Evolutionary conservation across 1,140 invertebrate species (phyloP).

Genomic region (Eriocheir sinensis): DNA sequence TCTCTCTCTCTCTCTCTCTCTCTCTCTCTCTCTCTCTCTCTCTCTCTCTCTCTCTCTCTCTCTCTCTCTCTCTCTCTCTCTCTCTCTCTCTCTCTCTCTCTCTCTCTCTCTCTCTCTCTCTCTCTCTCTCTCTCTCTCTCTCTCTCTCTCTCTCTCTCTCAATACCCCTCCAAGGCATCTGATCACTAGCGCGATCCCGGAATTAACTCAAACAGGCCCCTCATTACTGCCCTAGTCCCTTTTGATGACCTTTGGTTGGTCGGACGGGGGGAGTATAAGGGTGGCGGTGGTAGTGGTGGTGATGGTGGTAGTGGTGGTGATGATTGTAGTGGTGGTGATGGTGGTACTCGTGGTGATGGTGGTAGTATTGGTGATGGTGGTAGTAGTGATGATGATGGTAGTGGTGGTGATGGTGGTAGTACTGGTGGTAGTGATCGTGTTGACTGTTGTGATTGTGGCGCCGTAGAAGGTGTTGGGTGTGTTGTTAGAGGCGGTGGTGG

Average conservation of each 20-base stretch:
- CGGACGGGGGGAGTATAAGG: too few relatives aligned
- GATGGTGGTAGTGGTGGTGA: neutral
- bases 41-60: constrained; percentile 22
- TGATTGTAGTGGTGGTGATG: neutral
- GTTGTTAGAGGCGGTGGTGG: neutral
- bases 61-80: neutral
- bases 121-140: constrained; percentile 22
- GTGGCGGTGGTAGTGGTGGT: neutral
- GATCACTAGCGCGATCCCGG: neutral
- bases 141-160: constrained; percentile 22
- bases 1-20: neutral
- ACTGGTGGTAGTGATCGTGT: neutral
- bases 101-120: constrained; percentile 22
- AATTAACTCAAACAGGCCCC: constrained; percentile 3
- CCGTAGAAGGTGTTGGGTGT: neutral
- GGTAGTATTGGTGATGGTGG: too few relatives aligned
- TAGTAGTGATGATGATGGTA: constrained; percentile 23
- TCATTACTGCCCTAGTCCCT: neutral
- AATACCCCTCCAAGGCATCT: neutral
- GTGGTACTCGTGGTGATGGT: too few relatives aligned
- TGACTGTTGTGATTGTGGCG: neutral
- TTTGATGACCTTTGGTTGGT: neutral
- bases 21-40: constrained; percentile 22
- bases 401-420: neutral
- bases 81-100: constrained; percentile 9